These are phyloP conservation scores for Campopleginae sp. DNA, from an alignment of 2,888 invertebrate species.

Conservation along the genomic window DNA sequence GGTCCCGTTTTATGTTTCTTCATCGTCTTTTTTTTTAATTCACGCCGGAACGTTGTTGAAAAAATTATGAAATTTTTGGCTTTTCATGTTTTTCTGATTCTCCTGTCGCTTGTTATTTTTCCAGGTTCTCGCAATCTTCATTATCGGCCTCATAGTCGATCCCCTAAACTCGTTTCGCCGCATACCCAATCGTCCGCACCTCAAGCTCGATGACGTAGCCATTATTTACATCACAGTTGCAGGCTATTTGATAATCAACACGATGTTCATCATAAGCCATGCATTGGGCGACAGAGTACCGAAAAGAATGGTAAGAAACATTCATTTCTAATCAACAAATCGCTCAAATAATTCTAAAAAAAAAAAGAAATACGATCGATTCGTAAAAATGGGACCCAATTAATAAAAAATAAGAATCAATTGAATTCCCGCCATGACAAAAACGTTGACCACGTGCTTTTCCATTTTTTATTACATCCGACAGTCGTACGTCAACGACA, in stretches of 20 bases:
- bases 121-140: constrained; percentile 87
- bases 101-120: constrained; percentile 75
- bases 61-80: neutral
- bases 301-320: constrained; percentile 86
- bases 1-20: too few relatives aligned
- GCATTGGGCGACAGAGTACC: constrained; percentile 87
- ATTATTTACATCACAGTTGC: constrained; percentile 89
- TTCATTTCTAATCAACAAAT: neutral
- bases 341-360: neutral
- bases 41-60: neutral
- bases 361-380: neutral
- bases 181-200: constrained; percentile 83
- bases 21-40: too few relatives aligned
- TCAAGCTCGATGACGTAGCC: constrained; percentile 87
- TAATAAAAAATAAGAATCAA: too few relatives aligned
- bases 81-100: constrained; percentile 85
- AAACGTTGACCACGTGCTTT: neutral
- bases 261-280: constrained; percentile 87
- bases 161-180: constrained; percentile 85
- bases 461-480: neutral
- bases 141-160: constrained; percentile 88
- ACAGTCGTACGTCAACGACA: neutral
- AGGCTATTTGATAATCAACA: constrained; percentile 88
- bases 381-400: neutral
- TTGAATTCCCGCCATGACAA: neutral